phyloP scores from a whole-genome alignment of 2,113 vertebrate genomes.

The Amphiprion ocellaris region DNA sequence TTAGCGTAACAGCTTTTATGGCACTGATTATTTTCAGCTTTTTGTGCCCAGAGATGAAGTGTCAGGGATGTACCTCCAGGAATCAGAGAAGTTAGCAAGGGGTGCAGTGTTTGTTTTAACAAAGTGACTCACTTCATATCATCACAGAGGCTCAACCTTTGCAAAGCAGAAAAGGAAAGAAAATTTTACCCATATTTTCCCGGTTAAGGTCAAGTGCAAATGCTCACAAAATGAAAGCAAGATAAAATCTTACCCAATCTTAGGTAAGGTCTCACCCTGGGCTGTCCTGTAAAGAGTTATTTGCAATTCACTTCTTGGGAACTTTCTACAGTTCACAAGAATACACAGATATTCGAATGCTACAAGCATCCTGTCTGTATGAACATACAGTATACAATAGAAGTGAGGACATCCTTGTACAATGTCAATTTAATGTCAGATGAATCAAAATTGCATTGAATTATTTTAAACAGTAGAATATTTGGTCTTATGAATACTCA shows the following conservation, averaged over 20 bases:
- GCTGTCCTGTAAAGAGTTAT: too few species aligned
- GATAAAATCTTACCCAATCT: too few species aligned
- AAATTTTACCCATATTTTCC: not conserved
- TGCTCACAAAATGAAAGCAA: not conserved
- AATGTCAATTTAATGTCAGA: too few species aligned
- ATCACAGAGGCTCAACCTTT: not conserved
- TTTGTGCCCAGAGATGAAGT: not conserved
- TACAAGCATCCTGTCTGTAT: not conserved
- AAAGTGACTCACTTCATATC: not conserved
- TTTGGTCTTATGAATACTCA: too few species aligned
- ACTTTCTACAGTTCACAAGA: not conserved
- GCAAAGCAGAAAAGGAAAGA: not conserved
- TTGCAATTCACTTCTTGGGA: too few species aligned
- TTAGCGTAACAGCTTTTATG: not conserved
- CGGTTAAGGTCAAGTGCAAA: not conserved
- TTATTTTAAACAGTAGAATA: too few species aligned
- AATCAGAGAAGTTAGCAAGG: not conserved
- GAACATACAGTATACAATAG: too few species aligned
- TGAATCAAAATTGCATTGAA: too few species aligned
- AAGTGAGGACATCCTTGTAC: too few species aligned
- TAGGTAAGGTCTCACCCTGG: too few species aligned
- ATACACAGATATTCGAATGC: not conserved
- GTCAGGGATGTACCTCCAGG: not conserved
- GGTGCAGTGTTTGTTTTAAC: not conserved
- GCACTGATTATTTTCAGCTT: conserved; percentile 1